phyloP scores from a whole-genome alignment of 2,797 vertebrate genomes.

The Anableps anableps region DNA sequence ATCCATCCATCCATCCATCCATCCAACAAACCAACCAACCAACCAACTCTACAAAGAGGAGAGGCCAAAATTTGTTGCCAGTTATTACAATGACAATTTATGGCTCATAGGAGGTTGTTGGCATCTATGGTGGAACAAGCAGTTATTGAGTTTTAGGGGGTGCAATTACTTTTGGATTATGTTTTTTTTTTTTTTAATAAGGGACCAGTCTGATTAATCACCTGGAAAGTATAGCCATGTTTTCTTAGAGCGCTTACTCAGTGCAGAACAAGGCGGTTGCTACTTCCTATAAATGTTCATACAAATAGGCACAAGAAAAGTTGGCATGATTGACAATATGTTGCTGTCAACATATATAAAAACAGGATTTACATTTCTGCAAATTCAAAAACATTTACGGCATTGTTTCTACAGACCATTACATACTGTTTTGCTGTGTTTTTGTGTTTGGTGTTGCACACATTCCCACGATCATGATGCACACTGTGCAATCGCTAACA shows the following conservation, averaged over 20 bases:
- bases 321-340: background rate
- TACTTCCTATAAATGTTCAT: background rate
- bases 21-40: no score
- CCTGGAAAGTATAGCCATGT: background rate
- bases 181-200: background rate
- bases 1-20: no score
- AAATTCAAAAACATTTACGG: background rate
- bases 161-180: background rate
- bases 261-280: background rate
- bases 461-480: slow-evolving; percentile 27
- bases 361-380: background rate
- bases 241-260: background rate
- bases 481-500: slow-evolving; percentile 50
- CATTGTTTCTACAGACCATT: background rate
- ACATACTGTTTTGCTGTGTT: slow-evolving; percentile 11
- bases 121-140: background rate
- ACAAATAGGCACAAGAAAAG: background rate
- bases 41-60: no score
- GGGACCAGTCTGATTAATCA: background rate
- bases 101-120: background rate
- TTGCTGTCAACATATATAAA: background rate
- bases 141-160: background rate
- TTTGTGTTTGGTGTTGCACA: slow-evolving; percentile 9
- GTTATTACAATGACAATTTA: background rate
- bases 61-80: no score